A percentile compares a stretch with the other conserved stretches of the same genome.
Evolutionary conservation across 2,888 invertebrate species (phyloP).

Genomic region (Eupithecia inturbata): DNA sequence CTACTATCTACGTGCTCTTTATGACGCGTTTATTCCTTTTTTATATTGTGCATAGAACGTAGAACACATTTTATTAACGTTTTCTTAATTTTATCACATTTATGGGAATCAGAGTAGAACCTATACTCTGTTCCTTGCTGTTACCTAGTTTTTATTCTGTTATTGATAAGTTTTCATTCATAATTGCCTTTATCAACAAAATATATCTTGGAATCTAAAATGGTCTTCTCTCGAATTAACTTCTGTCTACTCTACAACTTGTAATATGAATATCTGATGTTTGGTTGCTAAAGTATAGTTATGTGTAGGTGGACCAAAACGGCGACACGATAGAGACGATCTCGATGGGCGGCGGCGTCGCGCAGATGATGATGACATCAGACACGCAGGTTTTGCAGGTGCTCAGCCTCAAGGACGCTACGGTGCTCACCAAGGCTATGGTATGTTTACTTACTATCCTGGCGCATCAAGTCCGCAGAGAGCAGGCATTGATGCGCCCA

Average conservation of each 20-base stretch:
- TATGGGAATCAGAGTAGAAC: background rate
- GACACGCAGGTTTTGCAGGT: conserved; percentile 93
- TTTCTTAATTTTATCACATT: background rate
- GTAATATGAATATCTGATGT: background rate
- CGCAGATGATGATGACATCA: conserved; percentile 90
- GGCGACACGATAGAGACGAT: conserved; percentile 90
- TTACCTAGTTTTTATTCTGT: background rate
- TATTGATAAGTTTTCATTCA: background rate
- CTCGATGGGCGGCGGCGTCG: conserved; percentile 90
- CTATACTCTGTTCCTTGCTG: background rate
- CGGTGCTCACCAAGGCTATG: conserved; percentile 92
- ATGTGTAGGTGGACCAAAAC: conserved; percentile 88
- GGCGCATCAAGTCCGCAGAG: too few species aligned
- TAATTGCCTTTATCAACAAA: background rate
- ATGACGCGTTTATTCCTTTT: background rate
- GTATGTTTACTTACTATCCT: conserved; percentile 49
- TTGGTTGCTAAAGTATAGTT: conserved; percentile 1
- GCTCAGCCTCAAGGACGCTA: conserved; percentile 93
- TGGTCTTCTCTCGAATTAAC: background rate
- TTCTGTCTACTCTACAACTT: background rate
- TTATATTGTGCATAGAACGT: background rate
- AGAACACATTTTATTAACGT: background rate
- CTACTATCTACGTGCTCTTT: background rate
- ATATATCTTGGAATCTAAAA: background rate
- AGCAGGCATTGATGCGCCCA: too few species aligned